Evolutionary conservation across 92 coral and sea anemone genomes (phyloP), one percentile per base, ranked within the genome.

Genomic region (Epizoanthus rinbou): DNA sequence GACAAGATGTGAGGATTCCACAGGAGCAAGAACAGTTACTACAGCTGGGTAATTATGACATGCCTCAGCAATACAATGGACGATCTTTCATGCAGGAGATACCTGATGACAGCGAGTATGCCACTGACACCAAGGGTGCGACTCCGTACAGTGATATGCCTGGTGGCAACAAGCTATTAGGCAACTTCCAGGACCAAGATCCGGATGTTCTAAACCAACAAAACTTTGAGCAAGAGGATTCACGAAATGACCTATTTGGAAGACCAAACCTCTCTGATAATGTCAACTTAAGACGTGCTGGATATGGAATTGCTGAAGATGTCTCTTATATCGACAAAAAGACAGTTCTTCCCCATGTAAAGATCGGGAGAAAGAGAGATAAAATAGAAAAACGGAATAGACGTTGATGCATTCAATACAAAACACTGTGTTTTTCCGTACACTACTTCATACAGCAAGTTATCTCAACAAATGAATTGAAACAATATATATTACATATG

Each of bases 231-330:
- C 71, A 62, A 2, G 57, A 21, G 39, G 71, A 78, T 15, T 14
- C 68, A 21, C 69, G 41, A 9, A 57, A 60, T 37, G 70, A 59
- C 6, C 70, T 1, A 3, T 19, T 60, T 23, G 82, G 25, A 74
- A 56, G 19, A 74, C 56, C 15, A 14, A 23, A 17, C 3, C 4
- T 10, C 0, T 33, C 56, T 53, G 80, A 25, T 22, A 28, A 17
- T 31, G 7, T 13, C 10, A 62, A 3, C 18, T 19, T 35, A 41
- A 19, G 28, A 5, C 14, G 58, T 62, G 18, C 21, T 10, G 82
- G 82, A 25, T 78, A 78, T 14, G 82, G 70, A 45, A 78, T 78
- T 28, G 82, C 82, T 43, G 82, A 78, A 21, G 82, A 78, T 43
- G 24, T 78, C 41, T 78, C 82, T 43, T 78, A 78, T 41, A 21